Conservation (phyloP, 2,797 vertebrate genomes). For the Vipera ursinii region DNA sequence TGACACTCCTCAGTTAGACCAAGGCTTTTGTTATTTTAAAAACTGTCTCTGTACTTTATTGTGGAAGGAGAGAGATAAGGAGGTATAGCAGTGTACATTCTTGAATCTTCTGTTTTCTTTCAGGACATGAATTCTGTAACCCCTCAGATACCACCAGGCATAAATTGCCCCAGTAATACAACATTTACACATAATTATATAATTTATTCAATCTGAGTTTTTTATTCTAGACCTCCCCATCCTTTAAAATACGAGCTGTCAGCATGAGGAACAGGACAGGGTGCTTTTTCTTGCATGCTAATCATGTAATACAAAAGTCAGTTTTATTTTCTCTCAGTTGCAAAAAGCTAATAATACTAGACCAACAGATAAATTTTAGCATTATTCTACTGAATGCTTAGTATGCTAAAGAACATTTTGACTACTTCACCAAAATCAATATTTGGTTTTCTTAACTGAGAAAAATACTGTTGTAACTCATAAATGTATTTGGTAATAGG, state of each 20-base stretch:
- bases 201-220: not conserved
- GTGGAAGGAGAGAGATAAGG: not conserved
- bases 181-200: not conserved
- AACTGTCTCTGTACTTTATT: not conserved
- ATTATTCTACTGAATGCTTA: constrained; percentile 21
- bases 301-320: constrained; percentile 30
- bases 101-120: not conserved
- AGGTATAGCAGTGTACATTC: not conserved
- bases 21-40: not conserved
- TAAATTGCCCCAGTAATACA: not conserved
- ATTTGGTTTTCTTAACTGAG: constrained; percentile 6
- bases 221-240: not conserved
- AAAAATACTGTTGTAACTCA: constrained; percentile 43
- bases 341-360: constrained; percentile 40
- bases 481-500: constrained; percentile 10
- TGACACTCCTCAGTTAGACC: too few species aligned
- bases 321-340: constrained; percentile 49
- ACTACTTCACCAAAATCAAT: constrained; percentile 39
- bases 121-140: not conserved
- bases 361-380: constrained; percentile 11
- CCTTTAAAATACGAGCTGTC: not conserved
- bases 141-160: not conserved
- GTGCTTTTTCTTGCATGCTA: constrained; percentile 25
- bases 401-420: constrained; percentile 39
- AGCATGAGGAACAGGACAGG: constrained; percentile 5